Base-by-base conservation (phyloP, 2,888 invertebrate species). In the Timema cristinae region DNA sequence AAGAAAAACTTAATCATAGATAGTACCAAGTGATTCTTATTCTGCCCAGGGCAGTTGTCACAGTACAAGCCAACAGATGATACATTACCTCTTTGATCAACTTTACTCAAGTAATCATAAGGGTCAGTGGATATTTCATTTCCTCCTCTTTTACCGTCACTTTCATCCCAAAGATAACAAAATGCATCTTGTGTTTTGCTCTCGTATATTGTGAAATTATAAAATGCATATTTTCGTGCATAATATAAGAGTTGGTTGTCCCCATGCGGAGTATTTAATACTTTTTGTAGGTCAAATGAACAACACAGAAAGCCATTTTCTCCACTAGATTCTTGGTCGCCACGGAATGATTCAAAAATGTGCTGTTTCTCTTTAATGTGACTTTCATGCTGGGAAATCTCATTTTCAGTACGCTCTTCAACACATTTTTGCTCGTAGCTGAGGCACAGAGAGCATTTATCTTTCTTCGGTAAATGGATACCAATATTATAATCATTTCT, bases 171-270 rank as follows among this genome's bases (percentile, higher is more conserved):
- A 52, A 72, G 70, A 67, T 78, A 78, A 52, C 32, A 32, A 32
- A 32, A 32, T 32, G 32, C 32, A 32, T 79, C 76, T 76, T 79
- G 77, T 73, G 78, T 76, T 61, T 74, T 78, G 69, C 78, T 76
- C 73, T 79, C 78, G 73, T 80, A 79, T n/a, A 80, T 68, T 6
- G 79, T 79, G 49, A 79, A 77, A 76, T 79, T 80, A 71, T 78
- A 79, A 8, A 78, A 76, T 32, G 78, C 78, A 67, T 79, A 73
- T 73, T 79, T 80, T 49, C 78, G 73, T 48, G 78, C 74, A 71
- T 78, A 79, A 75, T 67, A 67, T n/a, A 67, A 49, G 13, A 49
- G 50, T n/a, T 67, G 50, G 32, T 51, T 67, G 13, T 67, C 67
- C 16, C 67, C 67, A 49, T 51, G 15, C 11, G 67, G 67, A 7